Percentiles rank a stretch among this genome's conserved stretches.
phyloP scores from a whole-genome alignment of 1,140 invertebrate genomes.

The Hyles vespertilio region DNA sequence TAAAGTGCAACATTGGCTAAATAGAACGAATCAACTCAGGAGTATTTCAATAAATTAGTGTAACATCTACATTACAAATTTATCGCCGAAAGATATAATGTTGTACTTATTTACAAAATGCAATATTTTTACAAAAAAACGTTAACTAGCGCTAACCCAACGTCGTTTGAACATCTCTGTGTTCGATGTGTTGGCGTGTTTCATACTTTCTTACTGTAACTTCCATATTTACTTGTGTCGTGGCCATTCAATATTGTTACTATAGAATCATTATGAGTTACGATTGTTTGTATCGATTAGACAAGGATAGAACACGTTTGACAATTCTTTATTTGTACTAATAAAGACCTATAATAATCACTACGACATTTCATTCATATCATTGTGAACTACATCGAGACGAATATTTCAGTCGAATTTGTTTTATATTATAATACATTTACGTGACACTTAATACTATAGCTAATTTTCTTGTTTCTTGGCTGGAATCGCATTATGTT shows the following conservation, averaged over 20 bases:
- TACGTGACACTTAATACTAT: conserved; percentile 54
- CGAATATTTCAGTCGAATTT: conserved; percentile 71
- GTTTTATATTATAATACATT: conserved; percentile 60
- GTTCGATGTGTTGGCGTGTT: no score
- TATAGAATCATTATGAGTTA: no score
- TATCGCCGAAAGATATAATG: conserved; percentile 45
- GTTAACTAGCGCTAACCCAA: background rate
- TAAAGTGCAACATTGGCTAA: conserved; percentile 71
- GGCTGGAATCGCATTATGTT: conserved; percentile 63
- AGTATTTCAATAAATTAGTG: conserved; percentile 72
- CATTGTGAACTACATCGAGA: conserved; percentile 69
- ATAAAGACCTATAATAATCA: conserved; percentile 59
- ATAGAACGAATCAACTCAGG: conserved; percentile 66
- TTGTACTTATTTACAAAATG: conserved; percentile 75
- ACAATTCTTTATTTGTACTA: conserved; percentile 54
- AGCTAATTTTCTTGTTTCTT: conserved; percentile 44
- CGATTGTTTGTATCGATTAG: no score
- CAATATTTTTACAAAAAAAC: conserved; percentile 54
- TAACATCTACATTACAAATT: conserved; percentile 55
- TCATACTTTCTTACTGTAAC: no score
- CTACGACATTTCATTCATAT: conserved; percentile 59
- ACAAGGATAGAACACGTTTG: background rate
- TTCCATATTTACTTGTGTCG: no score
- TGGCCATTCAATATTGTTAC: no score
- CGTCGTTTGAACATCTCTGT: background rate